These are phyloP conservation scores for Ephialtes manifestator DNA, from an alignment of 2,888 invertebrate genomes.

Conservation along the genomic window DNA sequence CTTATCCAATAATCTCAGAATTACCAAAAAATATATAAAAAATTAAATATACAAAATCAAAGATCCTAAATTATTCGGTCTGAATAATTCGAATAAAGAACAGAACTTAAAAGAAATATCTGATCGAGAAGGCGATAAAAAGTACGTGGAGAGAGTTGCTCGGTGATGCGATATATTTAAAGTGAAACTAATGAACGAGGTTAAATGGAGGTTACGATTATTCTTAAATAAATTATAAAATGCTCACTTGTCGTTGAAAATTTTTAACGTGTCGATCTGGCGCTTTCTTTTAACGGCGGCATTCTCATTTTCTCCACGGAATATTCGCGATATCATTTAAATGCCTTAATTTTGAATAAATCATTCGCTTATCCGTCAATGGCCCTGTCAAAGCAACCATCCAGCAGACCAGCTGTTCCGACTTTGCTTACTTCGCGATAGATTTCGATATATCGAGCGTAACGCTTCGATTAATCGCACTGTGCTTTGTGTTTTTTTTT, in stretches of 20 bases:
- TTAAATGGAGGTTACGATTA: conserved; percentile 74
- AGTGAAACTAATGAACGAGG: conserved; percentile 73
- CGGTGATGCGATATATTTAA: conserved; percentile 47
- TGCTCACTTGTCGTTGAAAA: conserved; percentile 93
- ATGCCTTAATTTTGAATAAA: conserved; percentile 82
- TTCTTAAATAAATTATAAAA: conserved; percentile 27
- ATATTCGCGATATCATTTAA: conserved; percentile 86
- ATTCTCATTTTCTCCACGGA: conserved; percentile 85
- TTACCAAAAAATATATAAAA: background rate
- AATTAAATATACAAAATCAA: background rate
- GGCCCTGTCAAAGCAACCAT: conserved; percentile 80
- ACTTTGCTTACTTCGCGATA: conserved; percentile 40
- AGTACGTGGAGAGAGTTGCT: background rate
- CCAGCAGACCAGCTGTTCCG: conserved; percentile 72
- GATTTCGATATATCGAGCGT: conserved; percentile 23
- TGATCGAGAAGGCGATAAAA: background rate
- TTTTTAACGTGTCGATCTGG: conserved; percentile 93
- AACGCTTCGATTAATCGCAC: conserved; percentile 21
- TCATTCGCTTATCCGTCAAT: conserved; percentile 84
- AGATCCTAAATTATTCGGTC: background rate
- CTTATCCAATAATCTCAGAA: background rate
- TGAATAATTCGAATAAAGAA: background rate
- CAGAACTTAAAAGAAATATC: background rate
- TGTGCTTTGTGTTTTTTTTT: background rate
- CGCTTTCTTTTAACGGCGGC: conserved; percentile 88